phyloP scores from a whole-genome alignment of 2,113 vertebrate genomes.

The Xiphophorus hellerii region DNA sequence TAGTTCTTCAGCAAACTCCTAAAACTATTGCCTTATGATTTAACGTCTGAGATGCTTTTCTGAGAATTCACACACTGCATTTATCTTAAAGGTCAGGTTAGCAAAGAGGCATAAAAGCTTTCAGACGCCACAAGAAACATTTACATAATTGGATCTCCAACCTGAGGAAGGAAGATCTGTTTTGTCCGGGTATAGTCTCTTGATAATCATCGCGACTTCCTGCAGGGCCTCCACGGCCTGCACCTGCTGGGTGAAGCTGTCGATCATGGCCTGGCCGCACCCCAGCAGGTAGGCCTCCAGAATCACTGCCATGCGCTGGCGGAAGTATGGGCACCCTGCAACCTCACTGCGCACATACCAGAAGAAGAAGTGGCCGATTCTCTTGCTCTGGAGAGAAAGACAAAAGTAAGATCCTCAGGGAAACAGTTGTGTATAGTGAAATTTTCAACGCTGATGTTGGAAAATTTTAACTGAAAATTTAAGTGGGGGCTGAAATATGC shows the following conservation, averaged over 20 bases:
- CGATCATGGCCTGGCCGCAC: slow-evolving; percentile 77
- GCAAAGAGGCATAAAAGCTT: too few relatives aligned
- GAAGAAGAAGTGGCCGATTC: slow-evolving; percentile 85
- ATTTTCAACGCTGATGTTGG: too few relatives aligned
- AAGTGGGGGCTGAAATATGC: too few relatives aligned
- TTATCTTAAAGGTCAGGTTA: too few relatives aligned
- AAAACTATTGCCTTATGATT: too few relatives aligned
- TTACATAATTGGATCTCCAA: slow-evolving; percentile 12
- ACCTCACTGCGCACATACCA: slow-evolving; percentile 84
- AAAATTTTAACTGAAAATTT: too few relatives aligned
- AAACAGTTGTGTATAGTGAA: background rate
- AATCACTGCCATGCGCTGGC: slow-evolving; percentile 81
- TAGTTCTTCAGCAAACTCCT: too few relatives aligned
- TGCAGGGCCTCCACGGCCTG: slow-evolving; percentile 73
- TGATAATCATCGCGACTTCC: slow-evolving; percentile 68
- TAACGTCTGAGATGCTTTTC: too few relatives aligned
- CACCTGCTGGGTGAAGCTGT: slow-evolving; percentile 76
- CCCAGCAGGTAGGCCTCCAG: slow-evolving; percentile 83
- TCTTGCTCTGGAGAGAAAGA: slow-evolving; percentile 76
- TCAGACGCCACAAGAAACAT: too few relatives aligned
- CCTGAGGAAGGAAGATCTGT: slow-evolving; percentile 71
- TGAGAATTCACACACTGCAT: too few relatives aligned
- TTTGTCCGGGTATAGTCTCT: slow-evolving; percentile 75
- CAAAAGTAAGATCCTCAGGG: background rate
- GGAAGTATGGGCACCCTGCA: slow-evolving; percentile 75